Evolutionary conservation across 30 jellyfish, hydroid and myxozoan species (phyloP), one percentile per base, ranked within the genome.

Genomic region (Cassiopea xamachana): DNA sequence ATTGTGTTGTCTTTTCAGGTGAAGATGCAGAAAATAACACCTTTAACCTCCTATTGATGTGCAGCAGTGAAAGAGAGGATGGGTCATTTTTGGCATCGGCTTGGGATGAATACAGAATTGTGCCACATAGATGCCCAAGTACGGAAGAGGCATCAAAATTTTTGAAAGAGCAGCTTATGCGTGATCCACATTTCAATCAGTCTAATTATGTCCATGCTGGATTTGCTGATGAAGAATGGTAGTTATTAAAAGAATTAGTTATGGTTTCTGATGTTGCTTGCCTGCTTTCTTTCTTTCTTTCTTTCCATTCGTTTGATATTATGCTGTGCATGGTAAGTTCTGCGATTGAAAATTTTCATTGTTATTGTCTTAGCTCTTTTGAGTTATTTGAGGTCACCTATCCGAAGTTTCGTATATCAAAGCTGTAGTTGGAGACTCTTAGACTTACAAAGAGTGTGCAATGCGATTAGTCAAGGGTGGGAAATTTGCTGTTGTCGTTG

Each of bases 31-130:
- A 14, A 3, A 27, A 45, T 68, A 45, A 2, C 2, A 67, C 27
- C 5, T 79, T 69, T 75, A 87, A 69, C 50, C 90, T 92, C 10
- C 60, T 92, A 67, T 89, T 92, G 75, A 45, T 86, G 80, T 92
- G 98, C 82, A 50, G 90, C 16, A 92, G 95, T 81, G 98, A 87
- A 60, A 87, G 88, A 43, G 93, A 92, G 59, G 90, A 92, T 69
- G 80, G 73, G 13, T 92, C 98, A 18, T 92, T 77, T 48, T 79
- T 92, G 16, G 93, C 90, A 48, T 86, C 98, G 16, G 96, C 96
- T 7, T 80, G 89, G 73, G 96, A 92, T 76, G 79, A 79, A 44
- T 91, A 67, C 71, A 87, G 87, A 12, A 83, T 77, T 60, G 84
- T 77, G 51, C 46, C 89, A 45, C 92, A 79, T 43, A 61, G 61